Evolutionary conservation across 2,797 vertebrate genomes (phyloP).

Genomic region (Pelochelys cantorii): DNA sequence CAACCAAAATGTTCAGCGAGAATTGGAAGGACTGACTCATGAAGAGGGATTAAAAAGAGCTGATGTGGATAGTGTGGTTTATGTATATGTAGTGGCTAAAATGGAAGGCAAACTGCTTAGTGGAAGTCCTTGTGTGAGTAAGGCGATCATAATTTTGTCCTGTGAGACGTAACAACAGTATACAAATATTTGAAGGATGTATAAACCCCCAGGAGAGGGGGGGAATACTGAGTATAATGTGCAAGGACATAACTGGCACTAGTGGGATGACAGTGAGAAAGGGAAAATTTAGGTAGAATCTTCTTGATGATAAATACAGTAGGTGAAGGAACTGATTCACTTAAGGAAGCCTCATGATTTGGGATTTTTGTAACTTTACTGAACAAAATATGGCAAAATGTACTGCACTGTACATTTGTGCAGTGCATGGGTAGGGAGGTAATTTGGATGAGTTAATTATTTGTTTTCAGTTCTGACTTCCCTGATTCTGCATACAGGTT

Average conservation of each 20-base stretch:
- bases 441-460: background rate
- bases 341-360: background rate
- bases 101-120: background rate
- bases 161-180: background rate
- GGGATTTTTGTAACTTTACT: background rate
- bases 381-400: background rate
- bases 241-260: background rate
- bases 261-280: background rate
- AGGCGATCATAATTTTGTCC: background rate
- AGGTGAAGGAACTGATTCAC: background rate
- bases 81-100: background rate
- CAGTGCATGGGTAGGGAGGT: accelerated
- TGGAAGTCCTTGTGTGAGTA: background rate
- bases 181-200: background rate
- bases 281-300: background rate
- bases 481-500: background rate
- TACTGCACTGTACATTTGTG: accelerated
- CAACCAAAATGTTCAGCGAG: background rate
- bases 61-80: background rate
- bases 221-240: background rate
- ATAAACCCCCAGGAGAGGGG: background rate
- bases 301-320: background rate
- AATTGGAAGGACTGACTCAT: background rate
- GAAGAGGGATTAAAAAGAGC: background rate
- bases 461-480: background rate